Conservation (phyloP, 2,797 vertebrate species). For the Hoplostethus mediterraneus region DNA sequence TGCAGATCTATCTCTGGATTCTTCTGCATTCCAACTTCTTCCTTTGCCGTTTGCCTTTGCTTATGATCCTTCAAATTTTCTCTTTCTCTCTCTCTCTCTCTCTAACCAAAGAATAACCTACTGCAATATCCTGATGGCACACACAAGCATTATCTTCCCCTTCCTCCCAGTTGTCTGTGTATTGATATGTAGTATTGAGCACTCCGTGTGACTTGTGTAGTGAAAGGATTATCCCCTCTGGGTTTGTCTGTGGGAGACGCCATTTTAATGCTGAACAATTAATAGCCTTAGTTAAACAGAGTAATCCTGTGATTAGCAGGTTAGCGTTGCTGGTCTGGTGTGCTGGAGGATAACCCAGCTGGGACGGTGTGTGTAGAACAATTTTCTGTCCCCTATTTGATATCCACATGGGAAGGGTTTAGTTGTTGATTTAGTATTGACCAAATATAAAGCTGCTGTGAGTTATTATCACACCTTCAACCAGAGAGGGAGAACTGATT, state of each 20-base stretch:
- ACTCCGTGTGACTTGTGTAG: slow-evolving; percentile 43
- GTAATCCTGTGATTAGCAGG: slow-evolving; percentile 80
- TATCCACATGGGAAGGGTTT: no score
- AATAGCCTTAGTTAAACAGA: slow-evolving; percentile 80
- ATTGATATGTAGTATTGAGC: slow-evolving; percentile 13
- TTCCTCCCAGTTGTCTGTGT: slow-evolving; percentile 17
- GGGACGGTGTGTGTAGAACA: background rate
- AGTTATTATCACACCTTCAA: no score
- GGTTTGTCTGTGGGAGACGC: slow-evolving; percentile 71
- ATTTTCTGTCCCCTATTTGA: background rate
- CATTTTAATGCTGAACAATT: slow-evolving; percentile 74
- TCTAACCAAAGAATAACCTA: slow-evolving; percentile 26
- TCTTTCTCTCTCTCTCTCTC: slow-evolving; percentile 4
- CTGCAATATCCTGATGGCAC: slow-evolving; percentile 58
- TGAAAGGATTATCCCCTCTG: slow-evolving; percentile 69
- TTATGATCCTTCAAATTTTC: no score
- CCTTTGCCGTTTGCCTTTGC: background rate
- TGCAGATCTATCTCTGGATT: slow-evolving; percentile 14
- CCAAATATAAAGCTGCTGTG: no score
- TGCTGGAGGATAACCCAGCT: slow-evolving; percentile 6
- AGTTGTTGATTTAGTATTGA: no score
- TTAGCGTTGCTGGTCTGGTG: slow-evolving; percentile 55
- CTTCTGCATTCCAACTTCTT: slow-evolving; percentile 35
- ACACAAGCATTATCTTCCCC: slow-evolving; percentile 39
- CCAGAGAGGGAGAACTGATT: no score